Percentiles rank a stretch among this genome's conserved stretches.
phyloP scores from a whole-genome alignment of 2,113 vertebrate genomes.

The Lophochroa leadbeateri region DNA sequence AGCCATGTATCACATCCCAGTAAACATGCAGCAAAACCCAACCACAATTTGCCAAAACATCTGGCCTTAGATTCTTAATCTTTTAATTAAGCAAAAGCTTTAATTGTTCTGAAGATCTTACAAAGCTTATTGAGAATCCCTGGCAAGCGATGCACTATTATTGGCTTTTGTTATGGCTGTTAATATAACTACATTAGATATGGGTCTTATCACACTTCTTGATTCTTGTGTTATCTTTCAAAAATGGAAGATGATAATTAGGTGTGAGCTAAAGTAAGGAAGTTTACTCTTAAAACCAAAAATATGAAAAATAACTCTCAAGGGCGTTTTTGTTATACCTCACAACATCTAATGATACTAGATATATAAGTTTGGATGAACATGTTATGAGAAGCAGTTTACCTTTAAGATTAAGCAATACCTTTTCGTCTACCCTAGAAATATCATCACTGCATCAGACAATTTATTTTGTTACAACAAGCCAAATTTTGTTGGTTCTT shows the following conservation, averaged over 20 bases:
- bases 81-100: background rate
- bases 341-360: background rate
- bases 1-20: background rate
- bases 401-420: background rate
- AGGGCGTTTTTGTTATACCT: background rate
- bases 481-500: background rate
- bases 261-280: background rate
- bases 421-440: background rate
- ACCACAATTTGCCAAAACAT: background rate
- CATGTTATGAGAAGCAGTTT: background rate
- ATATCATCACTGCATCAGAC: background rate
- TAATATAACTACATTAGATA: background rate
- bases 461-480: background rate
- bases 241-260: background rate
- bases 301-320: background rate
- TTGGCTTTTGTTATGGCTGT: background rate
- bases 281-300: background rate
- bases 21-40: background rate
- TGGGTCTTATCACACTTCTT: background rate
- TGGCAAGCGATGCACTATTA: background rate
- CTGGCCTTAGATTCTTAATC: background rate
- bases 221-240: background rate
- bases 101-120: background rate
- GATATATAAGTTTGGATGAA: background rate
- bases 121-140: background rate